Percentiles rank a stretch among this genome's conserved stretches.
Conservation (phyloP, 2,113 vertebrate species). For the Leuciscus idus region DNA sequence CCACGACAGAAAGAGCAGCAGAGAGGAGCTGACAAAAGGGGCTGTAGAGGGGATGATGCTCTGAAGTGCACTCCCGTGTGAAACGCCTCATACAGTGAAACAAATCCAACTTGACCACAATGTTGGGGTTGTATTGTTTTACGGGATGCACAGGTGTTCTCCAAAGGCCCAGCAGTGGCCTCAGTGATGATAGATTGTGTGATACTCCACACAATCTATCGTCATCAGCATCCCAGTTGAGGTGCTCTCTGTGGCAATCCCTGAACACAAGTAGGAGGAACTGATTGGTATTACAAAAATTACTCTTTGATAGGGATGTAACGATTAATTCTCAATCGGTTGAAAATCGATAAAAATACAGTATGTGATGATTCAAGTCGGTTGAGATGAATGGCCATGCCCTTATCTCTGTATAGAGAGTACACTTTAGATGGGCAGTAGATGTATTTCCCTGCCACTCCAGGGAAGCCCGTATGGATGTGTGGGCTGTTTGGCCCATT, state of each 20-base stretch:
- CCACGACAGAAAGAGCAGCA: slow-evolving; percentile 32
- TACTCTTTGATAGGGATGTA: too few species aligned
- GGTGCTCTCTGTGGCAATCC: neutral
- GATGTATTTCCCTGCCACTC: too few species aligned
- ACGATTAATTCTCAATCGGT: too few species aligned
- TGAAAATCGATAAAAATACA: too few species aligned
- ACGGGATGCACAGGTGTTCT: slow-evolving; percentile 29
- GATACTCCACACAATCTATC: too few species aligned
- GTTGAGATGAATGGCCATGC: too few species aligned
- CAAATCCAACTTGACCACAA: slow-evolving; percentile 43
- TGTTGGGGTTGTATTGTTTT: neutral
- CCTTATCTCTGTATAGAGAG: too few species aligned
- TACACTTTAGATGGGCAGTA: too few species aligned
- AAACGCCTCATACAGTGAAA: slow-evolving; percentile 51
- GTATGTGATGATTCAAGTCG: too few species aligned
- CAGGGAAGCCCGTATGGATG: too few species aligned
- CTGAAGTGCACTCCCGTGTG: slow-evolving; percentile 43
- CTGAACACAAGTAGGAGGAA: neutral
- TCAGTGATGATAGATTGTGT: slow-evolving; percentile 6
- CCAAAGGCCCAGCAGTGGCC: neutral
- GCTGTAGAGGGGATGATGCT: slow-evolving; percentile 50
- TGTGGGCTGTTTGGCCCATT: too few species aligned
- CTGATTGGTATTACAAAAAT: neutral
- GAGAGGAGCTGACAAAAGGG: slow-evolving; percentile 45
- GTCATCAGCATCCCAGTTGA: neutral